Evolutionary conservation across 2,888 invertebrate species (phyloP).

Genomic region (Caenorhabditis japonica): DNA sequence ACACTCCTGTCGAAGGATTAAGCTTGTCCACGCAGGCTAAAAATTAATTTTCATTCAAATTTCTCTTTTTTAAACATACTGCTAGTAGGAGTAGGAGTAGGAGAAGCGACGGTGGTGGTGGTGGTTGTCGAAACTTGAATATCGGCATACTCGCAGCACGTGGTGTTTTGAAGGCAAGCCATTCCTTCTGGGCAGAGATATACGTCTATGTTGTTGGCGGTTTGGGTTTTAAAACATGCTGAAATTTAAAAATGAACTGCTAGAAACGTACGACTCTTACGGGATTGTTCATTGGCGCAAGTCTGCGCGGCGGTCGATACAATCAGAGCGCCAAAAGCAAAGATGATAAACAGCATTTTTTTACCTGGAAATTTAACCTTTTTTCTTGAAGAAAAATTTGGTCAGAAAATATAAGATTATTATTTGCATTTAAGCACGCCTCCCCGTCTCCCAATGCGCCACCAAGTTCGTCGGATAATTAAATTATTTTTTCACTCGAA

Average conservation of each 20-base stretch:
- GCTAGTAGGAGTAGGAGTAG: constrained; percentile 27
- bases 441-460: no score
- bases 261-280: background rate
- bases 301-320: constrained; percentile 27
- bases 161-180: constrained; percentile 38
- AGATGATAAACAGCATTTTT: constrained; percentile 50
- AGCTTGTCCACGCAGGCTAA: constrained; percentile 46
- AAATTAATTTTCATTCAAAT: no score
- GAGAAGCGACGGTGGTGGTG: constrained; percentile 36
- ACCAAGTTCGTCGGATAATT: no score
- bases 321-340: constrained; percentile 22
- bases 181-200: constrained; percentile 50
- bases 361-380: constrained; percentile 20
- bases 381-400: no score
- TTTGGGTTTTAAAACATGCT: constrained; percentile 31
- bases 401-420: no score
- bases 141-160: constrained; percentile 45
- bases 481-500: no score
- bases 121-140: constrained; percentile 31
- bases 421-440: no score
- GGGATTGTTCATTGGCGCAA: constrained; percentile 32
- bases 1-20: constrained; percentile 49
- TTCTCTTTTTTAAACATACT: no score
- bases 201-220: constrained; percentile 30
- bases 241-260: background rate